Conservation (phyloP, 2,113 vertebrate species). For the Sinosuthora webbiana region DNA sequence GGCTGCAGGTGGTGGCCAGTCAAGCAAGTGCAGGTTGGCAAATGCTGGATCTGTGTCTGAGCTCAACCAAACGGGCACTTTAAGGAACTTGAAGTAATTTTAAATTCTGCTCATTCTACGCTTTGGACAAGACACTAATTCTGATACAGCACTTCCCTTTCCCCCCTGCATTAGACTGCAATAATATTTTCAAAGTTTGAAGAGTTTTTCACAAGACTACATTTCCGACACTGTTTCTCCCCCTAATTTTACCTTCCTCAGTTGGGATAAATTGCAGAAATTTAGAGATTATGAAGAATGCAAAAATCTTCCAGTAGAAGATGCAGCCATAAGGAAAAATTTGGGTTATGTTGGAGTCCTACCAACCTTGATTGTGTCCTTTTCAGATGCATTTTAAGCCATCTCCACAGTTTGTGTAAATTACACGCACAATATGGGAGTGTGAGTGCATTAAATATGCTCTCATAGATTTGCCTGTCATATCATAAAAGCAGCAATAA, state of each 20-base stretch:
- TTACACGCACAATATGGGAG: background rate
- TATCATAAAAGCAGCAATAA: conserved; percentile 45
- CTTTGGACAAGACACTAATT: background rate
- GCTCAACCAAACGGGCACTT: background rate
- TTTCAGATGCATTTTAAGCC: conserved; percentile 12
- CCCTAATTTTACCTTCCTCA: background rate
- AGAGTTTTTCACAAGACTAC: background rate
- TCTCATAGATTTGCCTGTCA: conserved; percentile 43
- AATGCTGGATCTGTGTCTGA: background rate
- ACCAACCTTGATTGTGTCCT: background rate
- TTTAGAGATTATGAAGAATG: background rate
- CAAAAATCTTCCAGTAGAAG: background rate
- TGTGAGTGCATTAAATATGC: conserved; percentile 33
- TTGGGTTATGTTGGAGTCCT: background rate
- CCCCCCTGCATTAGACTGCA: background rate
- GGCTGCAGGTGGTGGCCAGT: background rate
- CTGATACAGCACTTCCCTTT: background rate
- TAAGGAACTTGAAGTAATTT: background rate
- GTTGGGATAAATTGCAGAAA: background rate
- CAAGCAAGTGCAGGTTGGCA: background rate
- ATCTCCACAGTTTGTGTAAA: conserved; percentile 25
- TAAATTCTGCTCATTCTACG: background rate
- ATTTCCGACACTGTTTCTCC: fast-evolving
- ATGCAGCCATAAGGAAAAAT: background rate
- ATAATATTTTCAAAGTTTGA: background rate